Evolutionary conservation across 2,888 invertebrate species (phyloP), one percentile per base, ranked within the genome.

Genomic region (Orchesella flavescens): DNA sequence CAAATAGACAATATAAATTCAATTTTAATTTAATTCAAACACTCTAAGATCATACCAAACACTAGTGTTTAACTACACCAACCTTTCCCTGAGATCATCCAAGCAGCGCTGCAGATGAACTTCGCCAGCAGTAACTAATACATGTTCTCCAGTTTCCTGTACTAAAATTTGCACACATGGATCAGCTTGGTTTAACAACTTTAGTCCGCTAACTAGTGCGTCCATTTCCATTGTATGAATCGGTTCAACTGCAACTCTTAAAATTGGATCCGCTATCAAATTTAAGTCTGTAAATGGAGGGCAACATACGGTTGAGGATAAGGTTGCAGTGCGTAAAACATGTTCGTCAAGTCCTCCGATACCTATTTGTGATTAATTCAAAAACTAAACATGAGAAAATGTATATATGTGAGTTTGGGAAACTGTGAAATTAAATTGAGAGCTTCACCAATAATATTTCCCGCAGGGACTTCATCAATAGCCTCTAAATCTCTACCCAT

Each of bases 31-130:
- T 44, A 44, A 49, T 49, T 49, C n/a, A 1, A 49, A n/a, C 3
- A 12, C 10, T 1, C 49, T 49, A 49, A n/a, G n/a, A 49, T 49
- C 49, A 7, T 7, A n/a, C 5, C 12, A 49, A 49, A 10, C 49
- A n/a, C 49, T 10, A 7, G 49, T 7, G 7, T 44, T 44, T 12
- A 80, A 43, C 77, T 66, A 23, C 68, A 61, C 78, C 1, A 81
- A 92, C 91, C 91, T 90, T 86, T 93, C 92, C 85, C 93, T 94
- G 74, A 99, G 92, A 91, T 99, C 99, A 89, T 96, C 95, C 5
- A 99, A 91, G 91, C 99, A 99, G 89, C 97, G 94, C 89, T 98
- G 96, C 74, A 99, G 92, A 91, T 99, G 99, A 1, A 99, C 96
- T 91, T 99, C 98, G 0, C 99, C 99, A 1, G 98, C 95, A 0